These are phyloP conservation scores for Drosophila kikkawai DNA, from an alignment of 1,140 invertebrate species.

Conservation along the genomic window DNA sequence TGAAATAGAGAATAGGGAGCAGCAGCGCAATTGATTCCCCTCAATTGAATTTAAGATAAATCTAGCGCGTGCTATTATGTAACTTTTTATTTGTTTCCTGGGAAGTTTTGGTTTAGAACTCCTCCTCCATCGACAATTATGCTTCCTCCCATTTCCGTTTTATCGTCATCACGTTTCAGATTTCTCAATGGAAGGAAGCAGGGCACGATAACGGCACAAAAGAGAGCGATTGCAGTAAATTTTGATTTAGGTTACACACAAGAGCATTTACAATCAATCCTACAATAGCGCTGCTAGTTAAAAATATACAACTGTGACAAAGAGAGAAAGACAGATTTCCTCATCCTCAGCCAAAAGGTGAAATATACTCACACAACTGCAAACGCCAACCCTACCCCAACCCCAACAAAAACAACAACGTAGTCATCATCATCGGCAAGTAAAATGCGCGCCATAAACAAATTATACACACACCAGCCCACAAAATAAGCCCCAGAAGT, in stretches of 20 bases:
- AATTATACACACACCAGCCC: slow-evolving; percentile 47
- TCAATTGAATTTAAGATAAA: slow-evolving; percentile 52
- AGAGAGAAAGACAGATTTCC: slow-evolving; percentile 24
- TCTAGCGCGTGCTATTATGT: slow-evolving; percentile 53
- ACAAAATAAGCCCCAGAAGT: slow-evolving; percentile 24
- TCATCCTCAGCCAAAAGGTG: slow-evolving; percentile 32
- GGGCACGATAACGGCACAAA: slow-evolving; percentile 39
- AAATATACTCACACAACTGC: slow-evolving; percentile 5
- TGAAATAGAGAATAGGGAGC: slow-evolving; percentile 51
- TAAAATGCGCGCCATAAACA: slow-evolving; percentile 77
- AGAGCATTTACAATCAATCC: slow-evolving; percentile 27
- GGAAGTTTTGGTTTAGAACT: slow-evolving; percentile 11
- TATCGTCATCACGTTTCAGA: slow-evolving; percentile 11
- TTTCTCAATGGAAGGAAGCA: slow-evolving; percentile 27
- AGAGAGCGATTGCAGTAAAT: slow-evolving; percentile 28
- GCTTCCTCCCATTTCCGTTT: slow-evolving; percentile 53
- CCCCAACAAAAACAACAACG: slow-evolving; percentile 44
- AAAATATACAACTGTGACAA: slow-evolving; percentile 39
- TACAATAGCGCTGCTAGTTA: slow-evolving; percentile 31
- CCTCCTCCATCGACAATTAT: background rate
- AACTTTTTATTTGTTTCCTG: slow-evolving; percentile 39
- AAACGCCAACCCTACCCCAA: slow-evolving; percentile 55
- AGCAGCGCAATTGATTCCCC: slow-evolving; percentile 43
- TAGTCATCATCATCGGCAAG: slow-evolving; percentile 20
- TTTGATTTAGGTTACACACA: slow-evolving; percentile 38